phyloP scores from a whole-genome alignment of 2,888 invertebrate genomes.

The Ellobium chinense region DNA sequence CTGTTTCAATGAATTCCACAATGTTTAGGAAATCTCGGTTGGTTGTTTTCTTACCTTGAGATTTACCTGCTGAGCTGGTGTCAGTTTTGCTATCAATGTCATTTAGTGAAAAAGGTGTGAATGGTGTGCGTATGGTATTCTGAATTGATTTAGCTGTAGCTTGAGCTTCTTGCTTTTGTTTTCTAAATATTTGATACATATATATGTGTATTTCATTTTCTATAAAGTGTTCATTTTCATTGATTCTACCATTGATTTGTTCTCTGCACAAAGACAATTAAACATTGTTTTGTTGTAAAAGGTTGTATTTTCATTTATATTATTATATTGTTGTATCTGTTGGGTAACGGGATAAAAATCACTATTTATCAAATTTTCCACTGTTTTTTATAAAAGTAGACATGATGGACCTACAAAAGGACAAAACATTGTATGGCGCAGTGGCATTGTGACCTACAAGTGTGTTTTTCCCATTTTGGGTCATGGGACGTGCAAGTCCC shows the following conservation, averaged over 20 bases:
- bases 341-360: conserved; percentile 3
- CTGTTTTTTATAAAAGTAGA: no score
- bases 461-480: no score
- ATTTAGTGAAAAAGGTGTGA: not conserved
- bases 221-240: conserved; percentile 1
- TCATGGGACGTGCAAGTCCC: no score
- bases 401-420: no score
- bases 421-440: no score
- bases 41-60: not conserved
- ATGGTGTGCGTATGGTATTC: not conserved
- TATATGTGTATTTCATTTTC: not conserved
- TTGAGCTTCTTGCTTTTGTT: not conserved
- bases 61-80: not conserved
- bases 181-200: not conserved
- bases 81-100: not conserved
- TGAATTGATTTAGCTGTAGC: not conserved
- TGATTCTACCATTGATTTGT: not conserved
- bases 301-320: not conserved
- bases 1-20: conserved; percentile 14
- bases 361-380: no score
- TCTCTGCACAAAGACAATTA: not conserved
- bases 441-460: no score
- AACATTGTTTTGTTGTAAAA: conserved; percentile 7
- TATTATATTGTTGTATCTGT: conserved; percentile 12
- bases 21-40: not conserved